These are phyloP conservation scores for Sardinella longiceps DNA, from an alignment of 2,797 vertebrate species.

Conservation along the genomic window DNA sequence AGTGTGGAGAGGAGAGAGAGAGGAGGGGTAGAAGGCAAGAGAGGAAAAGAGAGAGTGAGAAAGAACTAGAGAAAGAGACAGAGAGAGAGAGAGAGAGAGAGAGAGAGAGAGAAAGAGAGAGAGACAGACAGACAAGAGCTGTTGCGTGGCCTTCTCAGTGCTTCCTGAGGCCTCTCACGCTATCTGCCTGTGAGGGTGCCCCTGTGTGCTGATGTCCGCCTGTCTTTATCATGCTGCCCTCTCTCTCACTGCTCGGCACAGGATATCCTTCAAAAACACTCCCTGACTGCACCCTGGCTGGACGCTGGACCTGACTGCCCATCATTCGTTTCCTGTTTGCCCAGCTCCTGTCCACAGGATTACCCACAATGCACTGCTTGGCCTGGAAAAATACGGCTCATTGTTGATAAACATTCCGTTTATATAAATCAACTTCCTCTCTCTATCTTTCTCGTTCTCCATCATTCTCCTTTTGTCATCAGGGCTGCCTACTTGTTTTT, in stretches of 20 bases:
- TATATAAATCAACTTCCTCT: not conserved
- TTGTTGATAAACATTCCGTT: not conserved
- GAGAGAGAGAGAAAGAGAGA: not conserved
- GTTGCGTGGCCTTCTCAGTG: not conserved
- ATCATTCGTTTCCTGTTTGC: constrained; percentile 13
- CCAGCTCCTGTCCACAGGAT: not conserved
- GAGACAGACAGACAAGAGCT: not conserved
- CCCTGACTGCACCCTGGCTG: not conserved
- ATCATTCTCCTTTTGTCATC: not conserved
- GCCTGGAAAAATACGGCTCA: not conserved
- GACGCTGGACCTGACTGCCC: not conserved
- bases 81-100: not conserved
- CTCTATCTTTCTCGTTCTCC: not conserved
- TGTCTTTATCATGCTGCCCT: constrained; percentile 4
- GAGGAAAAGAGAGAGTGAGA: not conserved
- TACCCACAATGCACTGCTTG: constrained; percentile 14
- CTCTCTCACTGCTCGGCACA: not conserved
- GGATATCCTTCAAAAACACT: constrained; percentile 5
- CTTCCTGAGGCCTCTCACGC: constrained; percentile 2
- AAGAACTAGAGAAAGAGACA: not conserved
- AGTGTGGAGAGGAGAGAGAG: not conserved
- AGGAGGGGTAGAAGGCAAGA: not conserved
- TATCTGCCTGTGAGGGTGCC: not conserved
- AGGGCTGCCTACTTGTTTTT: not conserved
- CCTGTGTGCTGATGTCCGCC: not conserved